phyloP scores from a whole-genome alignment of 2,888 invertebrate species.

The Phorcus lineatus region DNA sequence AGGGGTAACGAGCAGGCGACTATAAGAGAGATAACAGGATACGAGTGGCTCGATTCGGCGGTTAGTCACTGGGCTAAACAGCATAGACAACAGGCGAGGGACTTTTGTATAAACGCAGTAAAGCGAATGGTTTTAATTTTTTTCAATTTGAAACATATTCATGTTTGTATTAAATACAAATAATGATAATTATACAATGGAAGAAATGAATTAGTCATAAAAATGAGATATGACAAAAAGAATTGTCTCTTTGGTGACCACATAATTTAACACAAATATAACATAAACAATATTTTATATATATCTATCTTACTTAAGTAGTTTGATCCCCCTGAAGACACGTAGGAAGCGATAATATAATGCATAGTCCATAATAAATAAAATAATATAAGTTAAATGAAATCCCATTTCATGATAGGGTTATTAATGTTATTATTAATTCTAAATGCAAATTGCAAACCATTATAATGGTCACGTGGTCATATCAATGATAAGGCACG shows the following conservation, averaged over 20 bases:
- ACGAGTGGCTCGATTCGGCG: not conserved
- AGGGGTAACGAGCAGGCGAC: too few species aligned
- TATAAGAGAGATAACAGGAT: too few species aligned
- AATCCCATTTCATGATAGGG: conserved; percentile 17
- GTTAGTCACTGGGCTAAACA: not conserved
- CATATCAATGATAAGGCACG: conserved; percentile 17
- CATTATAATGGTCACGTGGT: not conserved
- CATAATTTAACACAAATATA: conserved; percentile 17
- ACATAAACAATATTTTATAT: conserved; percentile 22
- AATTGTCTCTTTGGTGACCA: conserved; percentile 26
- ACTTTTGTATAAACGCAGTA: conserved; percentile 15
- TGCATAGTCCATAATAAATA: conserved; percentile 18
- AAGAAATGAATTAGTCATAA: conserved; percentile 15
- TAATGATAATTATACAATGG: conserved; percentile 26
- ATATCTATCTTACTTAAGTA: conserved; percentile 25
- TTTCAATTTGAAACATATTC: conserved; percentile 25
- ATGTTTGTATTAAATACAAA: conserved; percentile 28
- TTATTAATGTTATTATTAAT: conserved; percentile 2
- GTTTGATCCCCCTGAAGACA: conserved; percentile 13
- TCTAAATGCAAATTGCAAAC: not conserved
- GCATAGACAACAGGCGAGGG: not conserved
- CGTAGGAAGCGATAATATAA: conserved; percentile 12
- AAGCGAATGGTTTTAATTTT: conserved; percentile 20
- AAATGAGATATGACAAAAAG: conserved; percentile 23
- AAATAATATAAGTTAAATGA: conserved; percentile 23